A percentile compares a stretch with the other conserved stretches of the same genome.
Conservation (phyloP, 2,888 invertebrate species). For the Ophion obscuratus region DNA sequence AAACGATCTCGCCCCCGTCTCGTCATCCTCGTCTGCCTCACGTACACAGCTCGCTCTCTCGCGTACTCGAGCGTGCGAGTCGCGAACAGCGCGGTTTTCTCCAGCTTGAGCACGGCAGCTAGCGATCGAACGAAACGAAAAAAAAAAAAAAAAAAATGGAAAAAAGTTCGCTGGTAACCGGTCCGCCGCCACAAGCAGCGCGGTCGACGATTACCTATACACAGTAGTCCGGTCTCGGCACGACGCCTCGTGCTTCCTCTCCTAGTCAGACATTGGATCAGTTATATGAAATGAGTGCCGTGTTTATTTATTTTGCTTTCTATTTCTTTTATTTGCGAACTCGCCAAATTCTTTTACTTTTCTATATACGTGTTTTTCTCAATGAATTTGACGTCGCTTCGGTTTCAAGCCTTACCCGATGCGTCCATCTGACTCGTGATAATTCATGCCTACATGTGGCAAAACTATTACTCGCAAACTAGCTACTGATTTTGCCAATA, state of each 20-base stretch:
- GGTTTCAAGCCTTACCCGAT: too few species aligned
- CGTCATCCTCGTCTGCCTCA: slow-evolving; percentile 23
- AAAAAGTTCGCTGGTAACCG: slow-evolving; percentile 63
- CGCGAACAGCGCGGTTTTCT: slow-evolving; percentile 36
- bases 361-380: too few species aligned
- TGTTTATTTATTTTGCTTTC: too few species aligned
- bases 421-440: too few species aligned
- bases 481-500: too few species aligned
- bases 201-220: slow-evolving; percentile 43
- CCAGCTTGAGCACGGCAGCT: slow-evolving; percentile 17
- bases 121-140: slow-evolving; percentile 6
- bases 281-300: slow-evolving; percentile 47
- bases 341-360: too few species aligned
- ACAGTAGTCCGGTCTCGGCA: slow-evolving; percentile 42
- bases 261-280: slow-evolving; percentile 50
- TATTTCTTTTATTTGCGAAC: too few species aligned
- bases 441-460: too few species aligned
- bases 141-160: slow-evolving; percentile 43
- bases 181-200: slow-evolving; percentile 43
- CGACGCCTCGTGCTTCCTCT: slow-evolving; percentile 66
- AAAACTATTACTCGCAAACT: too few species aligned
- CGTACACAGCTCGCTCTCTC: neutral
- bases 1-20: slow-evolving; percentile 70
- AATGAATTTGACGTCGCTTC: too few species aligned
- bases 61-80: slow-evolving; percentile 41